Percentiles rank a stretch among this genome's conserved stretches.
These are phyloP conservation scores for Cephus runcator DNA, from an alignment of 2,888 invertebrate genomes.

Conservation along the genomic window DNA sequence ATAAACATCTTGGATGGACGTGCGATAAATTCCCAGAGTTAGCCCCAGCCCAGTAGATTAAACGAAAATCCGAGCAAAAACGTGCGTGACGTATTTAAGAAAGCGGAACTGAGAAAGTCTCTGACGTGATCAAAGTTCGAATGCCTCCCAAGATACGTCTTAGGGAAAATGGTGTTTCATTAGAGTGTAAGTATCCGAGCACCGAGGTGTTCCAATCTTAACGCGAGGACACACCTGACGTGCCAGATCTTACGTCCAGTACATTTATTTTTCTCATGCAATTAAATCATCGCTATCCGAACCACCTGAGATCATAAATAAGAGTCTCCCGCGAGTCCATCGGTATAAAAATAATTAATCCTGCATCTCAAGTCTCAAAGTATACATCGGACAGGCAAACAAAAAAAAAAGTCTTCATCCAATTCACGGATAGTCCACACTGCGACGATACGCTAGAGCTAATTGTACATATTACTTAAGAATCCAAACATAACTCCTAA, in stretches of 20 bases:
- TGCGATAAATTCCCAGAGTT: background rate
- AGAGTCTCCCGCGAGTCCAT: background rate
- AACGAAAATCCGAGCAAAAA: background rate
- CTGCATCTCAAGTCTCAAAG: background rate
- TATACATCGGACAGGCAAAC: constrained; percentile 10
- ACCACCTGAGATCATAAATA: background rate
- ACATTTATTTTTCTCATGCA: background rate
- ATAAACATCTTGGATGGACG: background rate
- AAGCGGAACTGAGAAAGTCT: constrained; percentile 1
- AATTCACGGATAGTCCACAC: background rate
- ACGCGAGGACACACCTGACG: background rate
- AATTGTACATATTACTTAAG: background rate
- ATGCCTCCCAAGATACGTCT: background rate
- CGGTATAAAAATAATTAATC: background rate
- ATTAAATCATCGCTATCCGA: background rate
- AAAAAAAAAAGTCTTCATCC: background rate
- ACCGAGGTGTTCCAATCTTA: background rate
- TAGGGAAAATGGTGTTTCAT: background rate
- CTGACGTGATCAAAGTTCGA: background rate
- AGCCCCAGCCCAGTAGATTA: background rate
- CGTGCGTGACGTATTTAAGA: background rate
- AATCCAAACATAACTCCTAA: background rate
- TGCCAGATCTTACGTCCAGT: background rate
- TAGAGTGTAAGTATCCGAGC: background rate
- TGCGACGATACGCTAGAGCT: background rate